Percentiles rank a stretch among this genome's conserved stretches.
phyloP scores from a whole-genome alignment of 2,113 vertebrate genomes.

The Dasypus novemcinctus region DNA sequence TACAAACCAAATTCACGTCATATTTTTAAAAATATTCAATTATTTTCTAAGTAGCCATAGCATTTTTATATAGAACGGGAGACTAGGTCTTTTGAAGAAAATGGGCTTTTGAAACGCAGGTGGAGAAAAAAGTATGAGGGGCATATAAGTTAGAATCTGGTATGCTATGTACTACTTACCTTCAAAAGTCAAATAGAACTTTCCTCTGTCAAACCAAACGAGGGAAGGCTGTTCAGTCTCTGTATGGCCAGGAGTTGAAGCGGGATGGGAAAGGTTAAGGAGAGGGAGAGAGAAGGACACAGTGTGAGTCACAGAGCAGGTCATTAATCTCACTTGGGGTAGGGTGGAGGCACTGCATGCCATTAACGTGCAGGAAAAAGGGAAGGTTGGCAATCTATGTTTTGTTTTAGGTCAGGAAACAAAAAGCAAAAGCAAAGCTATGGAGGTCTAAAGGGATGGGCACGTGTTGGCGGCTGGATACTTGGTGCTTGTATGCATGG shows the following conservation, averaged over 20 bases:
- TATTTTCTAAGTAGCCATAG: constrained; percentile 80
- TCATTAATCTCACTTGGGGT: constrained; percentile 87
- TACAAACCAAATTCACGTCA: constrained; percentile 70
- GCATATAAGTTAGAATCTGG: constrained; percentile 76
- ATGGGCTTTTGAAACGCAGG: constrained; percentile 64
- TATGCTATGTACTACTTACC: constrained; percentile 95
- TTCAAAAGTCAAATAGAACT: constrained; percentile 99
- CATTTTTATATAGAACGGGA: constrained; percentile 71
- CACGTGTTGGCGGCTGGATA: neutral
- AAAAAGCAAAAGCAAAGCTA: constrained; percentile 83
- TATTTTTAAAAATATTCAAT: constrained; percentile 18
- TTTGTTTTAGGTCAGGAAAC: constrained; percentile 65
- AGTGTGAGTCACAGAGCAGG: constrained; percentile 97
- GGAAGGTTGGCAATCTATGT: constrained; percentile 43
- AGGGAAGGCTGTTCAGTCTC: constrained; percentile 99
- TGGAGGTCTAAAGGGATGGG: constrained; percentile 79
- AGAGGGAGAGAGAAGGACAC: constrained; percentile 97
- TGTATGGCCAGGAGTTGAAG: constrained; percentile 93
- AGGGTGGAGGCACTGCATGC: constrained; percentile 82
- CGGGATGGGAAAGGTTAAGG: constrained; percentile 87
- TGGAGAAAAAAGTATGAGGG: constrained; percentile 62
- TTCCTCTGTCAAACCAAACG: constrained; percentile 99
- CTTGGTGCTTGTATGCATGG: constrained; percentile 1
- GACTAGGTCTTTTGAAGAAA: constrained; percentile 72
- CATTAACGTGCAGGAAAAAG: constrained; percentile 78